Conservation (phyloP, 2,113 vertebrate genomes). For the Chloebia gouldiae region DNA sequence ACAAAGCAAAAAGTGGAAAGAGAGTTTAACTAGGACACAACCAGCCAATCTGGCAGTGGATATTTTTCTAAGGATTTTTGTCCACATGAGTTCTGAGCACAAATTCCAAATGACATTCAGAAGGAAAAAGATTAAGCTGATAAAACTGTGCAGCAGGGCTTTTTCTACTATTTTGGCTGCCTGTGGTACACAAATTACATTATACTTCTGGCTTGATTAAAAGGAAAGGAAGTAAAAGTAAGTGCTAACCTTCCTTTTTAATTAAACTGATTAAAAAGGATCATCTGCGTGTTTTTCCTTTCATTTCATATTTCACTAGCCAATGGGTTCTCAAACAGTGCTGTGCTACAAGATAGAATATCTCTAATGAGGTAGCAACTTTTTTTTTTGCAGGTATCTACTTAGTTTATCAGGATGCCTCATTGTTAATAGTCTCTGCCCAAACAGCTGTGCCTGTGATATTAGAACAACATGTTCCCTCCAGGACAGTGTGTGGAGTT, state of each 20-base stretch:
- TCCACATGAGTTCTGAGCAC: neutral
- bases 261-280: slow-evolving; percentile 11
- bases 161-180: slow-evolving; percentile 32
- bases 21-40: slow-evolving; percentile 7
- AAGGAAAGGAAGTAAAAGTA: slow-evolving; percentile 26
- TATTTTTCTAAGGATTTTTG: slow-evolving; percentile 54
- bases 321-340: neutral
- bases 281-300: neutral
- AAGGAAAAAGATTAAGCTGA: slow-evolving; percentile 30
- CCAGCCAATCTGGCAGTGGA: neutral
- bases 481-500: slow-evolving; percentile 52
- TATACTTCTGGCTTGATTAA: slow-evolving; percentile 23
- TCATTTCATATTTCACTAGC: neutral
- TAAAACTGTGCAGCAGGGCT: neutral
- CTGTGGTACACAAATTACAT: neutral
- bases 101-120: slow-evolving; percentile 30
- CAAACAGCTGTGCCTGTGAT: slow-evolving; percentile 46
- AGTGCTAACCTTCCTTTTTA: slow-evolving; percentile 10
- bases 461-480: slow-evolving; percentile 73
- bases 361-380: slow-evolving; percentile 47
- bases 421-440: slow-evolving; percentile 64
- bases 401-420: slow-evolving; percentile 49
- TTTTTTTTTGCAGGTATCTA: slow-evolving; percentile 62
- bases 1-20: slow-evolving; percentile 28
- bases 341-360: slow-evolving; percentile 27